A percentile compares a stretch with the other conserved stretches of the same genome.
Evolutionary conservation across 1,140 invertebrate species (phyloP).

Genomic region (Diachasmimorpha longicaudata): DNA sequence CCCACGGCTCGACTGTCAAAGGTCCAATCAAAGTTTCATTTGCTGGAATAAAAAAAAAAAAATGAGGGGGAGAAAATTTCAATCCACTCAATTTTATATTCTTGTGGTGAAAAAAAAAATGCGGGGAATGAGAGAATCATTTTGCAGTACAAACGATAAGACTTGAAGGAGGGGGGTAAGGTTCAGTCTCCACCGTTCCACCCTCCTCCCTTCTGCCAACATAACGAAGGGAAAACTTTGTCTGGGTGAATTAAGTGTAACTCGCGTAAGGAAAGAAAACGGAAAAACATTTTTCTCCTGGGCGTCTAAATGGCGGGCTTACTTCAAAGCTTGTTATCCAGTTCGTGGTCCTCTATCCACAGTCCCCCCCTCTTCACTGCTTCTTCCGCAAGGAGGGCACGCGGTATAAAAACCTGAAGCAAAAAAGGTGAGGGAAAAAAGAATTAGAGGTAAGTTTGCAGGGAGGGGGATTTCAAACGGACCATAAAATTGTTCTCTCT

Average conservation of each 20-base stretch:
- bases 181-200: background rate
- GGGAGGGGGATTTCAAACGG: background rate
- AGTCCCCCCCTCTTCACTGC: background rate
- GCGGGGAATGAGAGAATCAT: constrained; percentile 18
- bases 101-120: constrained; percentile 5
- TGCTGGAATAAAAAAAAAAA: background rate
- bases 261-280: constrained; percentile 32
- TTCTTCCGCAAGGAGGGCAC: background rate
- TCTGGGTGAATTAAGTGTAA: constrained; percentile 44
- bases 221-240: constrained; percentile 46
- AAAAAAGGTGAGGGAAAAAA: background rate
- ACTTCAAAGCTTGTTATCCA: constrained; percentile 48
- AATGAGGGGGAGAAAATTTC: background rate
- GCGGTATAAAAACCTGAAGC: background rate
- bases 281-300: constrained; percentile 46
- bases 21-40: background rate
- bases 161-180: background rate
- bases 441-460: constrained; percentile 2
- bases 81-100: background rate
- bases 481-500: constrained; percentile 17
- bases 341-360: constrained; percentile 31
- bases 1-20: background rate
- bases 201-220: constrained; percentile 6
- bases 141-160: constrained; percentile 40
- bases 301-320: constrained; percentile 43